A percentile compares a stretch with the other conserved stretches of the same genome.
Conservation (phyloP, 2,113 vertebrate genomes). For the Zootoca vivipara region DNA sequence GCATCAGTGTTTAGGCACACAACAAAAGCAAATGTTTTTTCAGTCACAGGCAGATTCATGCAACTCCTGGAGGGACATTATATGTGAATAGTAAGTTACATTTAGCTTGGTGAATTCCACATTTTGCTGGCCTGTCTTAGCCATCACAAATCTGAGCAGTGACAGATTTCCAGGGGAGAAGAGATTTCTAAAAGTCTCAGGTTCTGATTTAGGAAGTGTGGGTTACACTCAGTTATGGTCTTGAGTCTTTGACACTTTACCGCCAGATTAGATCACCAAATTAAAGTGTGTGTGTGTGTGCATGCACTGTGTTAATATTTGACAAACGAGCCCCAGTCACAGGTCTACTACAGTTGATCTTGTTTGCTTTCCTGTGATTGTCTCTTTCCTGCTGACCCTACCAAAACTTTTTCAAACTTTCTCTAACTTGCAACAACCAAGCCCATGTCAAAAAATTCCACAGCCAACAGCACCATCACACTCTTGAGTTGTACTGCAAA, state of each 20-base stretch:
- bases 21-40: too few species aligned
- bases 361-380: slow-evolving; percentile 12
- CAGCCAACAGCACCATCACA: slow-evolving; percentile 1
- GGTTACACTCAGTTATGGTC: neutral
- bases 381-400: neutral
- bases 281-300: neutral
- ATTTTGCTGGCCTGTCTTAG: neutral
- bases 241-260: neutral
- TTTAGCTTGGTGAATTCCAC: neutral
- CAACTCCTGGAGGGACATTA: neutral
- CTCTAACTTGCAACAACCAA: neutral
- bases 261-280: neutral
- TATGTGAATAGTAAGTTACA: neutral
- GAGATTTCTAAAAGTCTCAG: neutral
- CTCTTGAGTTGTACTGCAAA: neutral
- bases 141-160: neutral
- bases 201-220: neutral
- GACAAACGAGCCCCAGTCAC: neutral
- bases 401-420: slow-evolving; percentile 13
- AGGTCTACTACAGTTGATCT: neutral
- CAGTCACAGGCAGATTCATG: neutral
- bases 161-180: neutral
- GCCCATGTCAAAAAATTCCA: slow-evolving; percentile 1
- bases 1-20: neutral
- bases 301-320: neutral